Evolutionary conservation across 2,797 vertebrate species (phyloP).

Genomic region (Emys orbicularis): DNA sequence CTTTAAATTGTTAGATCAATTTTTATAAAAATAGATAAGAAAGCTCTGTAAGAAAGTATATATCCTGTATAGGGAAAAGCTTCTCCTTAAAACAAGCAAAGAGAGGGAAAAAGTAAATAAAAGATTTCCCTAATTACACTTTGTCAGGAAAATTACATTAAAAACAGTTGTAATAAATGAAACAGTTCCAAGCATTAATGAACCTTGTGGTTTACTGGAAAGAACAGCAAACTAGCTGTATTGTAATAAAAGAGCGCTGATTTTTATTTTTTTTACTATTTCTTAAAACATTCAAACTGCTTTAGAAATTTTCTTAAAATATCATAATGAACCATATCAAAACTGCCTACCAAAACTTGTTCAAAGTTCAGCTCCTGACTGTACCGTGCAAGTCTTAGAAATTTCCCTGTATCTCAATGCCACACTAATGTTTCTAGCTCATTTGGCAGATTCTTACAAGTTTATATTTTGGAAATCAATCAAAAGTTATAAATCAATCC

Average conservation of each 20-base stretch:
- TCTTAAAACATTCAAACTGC: constrained; percentile 40
- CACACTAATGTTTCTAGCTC: not conserved
- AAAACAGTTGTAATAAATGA: constrained; percentile 71
- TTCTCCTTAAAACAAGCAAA: constrained; percentile 69
- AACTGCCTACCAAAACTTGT: constrained; percentile 62
- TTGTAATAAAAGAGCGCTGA: constrained; percentile 56
- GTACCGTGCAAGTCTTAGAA: not conserved
- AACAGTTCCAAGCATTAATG: constrained; percentile 68
- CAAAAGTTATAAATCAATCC: constrained; percentile 5
- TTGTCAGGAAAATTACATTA: constrained; percentile 76
- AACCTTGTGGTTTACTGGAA: constrained; percentile 71
- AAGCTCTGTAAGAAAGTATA: constrained; percentile 84
- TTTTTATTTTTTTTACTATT: constrained; percentile 23
- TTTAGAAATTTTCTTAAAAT: constrained; percentile 58
- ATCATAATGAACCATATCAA: constrained; percentile 44
- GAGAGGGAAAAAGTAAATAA: constrained; percentile 63
- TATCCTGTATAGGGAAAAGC: constrained; percentile 73
- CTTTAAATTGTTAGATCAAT: constrained; percentile 66
- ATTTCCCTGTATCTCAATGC: constrained; percentile 10
- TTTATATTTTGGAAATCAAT: constrained; percentile 18
- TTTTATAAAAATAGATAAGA: constrained; percentile 85
- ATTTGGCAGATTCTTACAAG: constrained; percentile 26
- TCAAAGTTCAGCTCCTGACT: constrained; percentile 49
- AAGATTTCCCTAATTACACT: constrained; percentile 65
- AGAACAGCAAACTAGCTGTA: constrained; percentile 64